Conservation (phyloP, 2,797 vertebrate species). For the Myripristis jacobus region DNA sequence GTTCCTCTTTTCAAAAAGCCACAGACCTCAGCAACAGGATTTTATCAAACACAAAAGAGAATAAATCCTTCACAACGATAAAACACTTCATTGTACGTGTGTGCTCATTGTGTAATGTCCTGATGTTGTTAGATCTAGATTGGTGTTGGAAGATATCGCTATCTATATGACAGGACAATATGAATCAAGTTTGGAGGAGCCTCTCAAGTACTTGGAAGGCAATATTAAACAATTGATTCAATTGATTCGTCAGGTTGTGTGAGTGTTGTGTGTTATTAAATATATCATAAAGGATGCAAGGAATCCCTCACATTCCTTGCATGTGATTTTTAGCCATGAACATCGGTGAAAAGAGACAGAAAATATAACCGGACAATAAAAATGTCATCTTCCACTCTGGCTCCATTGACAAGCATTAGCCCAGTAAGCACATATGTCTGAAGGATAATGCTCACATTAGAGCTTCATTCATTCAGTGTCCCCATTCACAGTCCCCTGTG, state of each 20-base stretch:
- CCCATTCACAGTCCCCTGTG: conserved; percentile 62
- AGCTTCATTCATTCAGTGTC: conserved; percentile 68
- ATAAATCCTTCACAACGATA: conserved; percentile 68
- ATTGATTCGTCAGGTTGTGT: conserved; percentile 45
- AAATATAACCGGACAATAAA: conserved; percentile 69
- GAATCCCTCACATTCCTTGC: conserved; percentile 38
- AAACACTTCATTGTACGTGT: conserved; percentile 56
- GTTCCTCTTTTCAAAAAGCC: conserved; percentile 66
- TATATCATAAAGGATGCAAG: conserved; percentile 23
- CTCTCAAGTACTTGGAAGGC: background rate
- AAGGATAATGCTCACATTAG: conserved; percentile 77
- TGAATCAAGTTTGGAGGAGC: conserved; percentile 38
- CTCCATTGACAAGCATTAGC: conserved; percentile 70
- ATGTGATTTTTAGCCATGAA: conserved; percentile 50
- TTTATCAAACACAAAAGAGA: conserved; percentile 66
- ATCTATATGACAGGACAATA: conserved; percentile 31
- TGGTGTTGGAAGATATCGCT: conserved; percentile 57
- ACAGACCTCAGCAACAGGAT: conserved; percentile 47
- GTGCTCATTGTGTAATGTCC: conserved; percentile 34
- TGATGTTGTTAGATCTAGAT: conserved; percentile 58
- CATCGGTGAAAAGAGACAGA: conserved; percentile 57
- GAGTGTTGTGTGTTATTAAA: conserved; percentile 37
- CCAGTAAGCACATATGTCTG: conserved; percentile 70
- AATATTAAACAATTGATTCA: conserved; percentile 49
- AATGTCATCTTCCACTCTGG: conserved; percentile 60